Evolutionary conservation across 2,797 vertebrate species (phyloP), one percentile per base, ranked within the genome.

Genomic region (Trematomus bernacchii): DNA sequence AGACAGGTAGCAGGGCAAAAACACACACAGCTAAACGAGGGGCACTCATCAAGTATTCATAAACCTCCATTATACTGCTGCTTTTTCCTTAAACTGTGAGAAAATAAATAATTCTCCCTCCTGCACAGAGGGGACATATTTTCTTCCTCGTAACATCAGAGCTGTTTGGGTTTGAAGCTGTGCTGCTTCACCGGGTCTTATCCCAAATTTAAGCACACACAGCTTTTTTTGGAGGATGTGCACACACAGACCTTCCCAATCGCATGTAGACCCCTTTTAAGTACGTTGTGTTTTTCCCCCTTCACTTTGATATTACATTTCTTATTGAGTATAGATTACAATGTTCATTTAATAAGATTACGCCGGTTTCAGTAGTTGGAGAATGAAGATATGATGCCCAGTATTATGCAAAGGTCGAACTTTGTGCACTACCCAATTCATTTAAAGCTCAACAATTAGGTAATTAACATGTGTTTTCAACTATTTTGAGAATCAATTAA

Each of bases 31-130:
- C 82, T 89, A 89, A 90, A 83, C 33, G 62, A 67, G 59, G 76
- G 60, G 75, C 78, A 80, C 86, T 91, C 87, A 90, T 93, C 85
- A 85, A 82, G 76, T 86, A 90, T 90, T 91, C 87, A 89, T 84
- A 88, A 88, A 78, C 54, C 82, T 80, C 84, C 75, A 88, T 92
- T 91, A 90, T 87, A 79, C 75, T 66, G 79, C 79, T 65, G 80
- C 1, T 78, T 79, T 80, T 84, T 85, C 66, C 77, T 79, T 79
- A 86, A 80, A 86, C 79, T 77, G 71, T 77, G 52, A 58, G 79
- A 66, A 85, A 84, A 86, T 69, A 84, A 82, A 82, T 65, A 4
- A 13, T 74, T 61, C 75, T 48, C 60, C 47, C 30, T 74, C 54
- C 19, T 43, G n/a, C 47, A 60, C 8, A 40, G 55, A 30, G 21